Conservation (phyloP, 37 sponge, comb jelly and placozoan species). For the Tethya wilhelma region DNA sequence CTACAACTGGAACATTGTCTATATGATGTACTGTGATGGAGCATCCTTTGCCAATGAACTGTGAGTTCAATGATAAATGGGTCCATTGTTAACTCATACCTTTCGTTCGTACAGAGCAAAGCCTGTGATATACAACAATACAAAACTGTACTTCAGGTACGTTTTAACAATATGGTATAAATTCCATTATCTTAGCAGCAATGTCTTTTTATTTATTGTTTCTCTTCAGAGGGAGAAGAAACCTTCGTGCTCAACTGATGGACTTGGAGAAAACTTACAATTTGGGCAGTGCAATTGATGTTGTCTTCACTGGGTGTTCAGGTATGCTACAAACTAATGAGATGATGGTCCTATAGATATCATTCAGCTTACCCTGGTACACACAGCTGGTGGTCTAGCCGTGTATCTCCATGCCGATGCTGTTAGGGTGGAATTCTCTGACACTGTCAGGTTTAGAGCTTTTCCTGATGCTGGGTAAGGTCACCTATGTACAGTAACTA, state of each 20-base stretch:
- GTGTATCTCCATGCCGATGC: slow-evolving; percentile 79
- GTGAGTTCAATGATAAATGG: slow-evolving; percentile 43
- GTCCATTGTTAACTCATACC: neutral
- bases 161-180: neutral
- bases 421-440: slow-evolving; percentile 40
- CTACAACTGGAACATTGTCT: slow-evolving; percentile 72
- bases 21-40: slow-evolving; percentile 83
- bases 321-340: slow-evolving; percentile 23
- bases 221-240: slow-evolving; percentile 4
- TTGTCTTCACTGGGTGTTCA: slow-evolving; percentile 88
- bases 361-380: neutral
- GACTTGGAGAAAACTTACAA: slow-evolving; percentile 43
- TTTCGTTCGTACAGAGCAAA: slow-evolving; percentile 9
- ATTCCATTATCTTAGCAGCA: neutral
- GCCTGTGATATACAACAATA: slow-evolving; percentile 24
- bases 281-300: slow-evolving; percentile 59
- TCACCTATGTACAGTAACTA: neutral
- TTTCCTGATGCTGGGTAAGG: slow-evolving; percentile 86
- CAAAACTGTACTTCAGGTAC: slow-evolving; percentile 50
- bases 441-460: slow-evolving; percentile 24
- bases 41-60: slow-evolving; percentile 74
- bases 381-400: slow-evolving; percentile 82
- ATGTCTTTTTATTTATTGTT: neutral
- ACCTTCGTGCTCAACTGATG: slow-evolving; percentile 32
- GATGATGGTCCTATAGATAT: neutral